Base-by-base conservation (phyloP, 2,113 vertebrate species). In the Neogale vison region DNA sequence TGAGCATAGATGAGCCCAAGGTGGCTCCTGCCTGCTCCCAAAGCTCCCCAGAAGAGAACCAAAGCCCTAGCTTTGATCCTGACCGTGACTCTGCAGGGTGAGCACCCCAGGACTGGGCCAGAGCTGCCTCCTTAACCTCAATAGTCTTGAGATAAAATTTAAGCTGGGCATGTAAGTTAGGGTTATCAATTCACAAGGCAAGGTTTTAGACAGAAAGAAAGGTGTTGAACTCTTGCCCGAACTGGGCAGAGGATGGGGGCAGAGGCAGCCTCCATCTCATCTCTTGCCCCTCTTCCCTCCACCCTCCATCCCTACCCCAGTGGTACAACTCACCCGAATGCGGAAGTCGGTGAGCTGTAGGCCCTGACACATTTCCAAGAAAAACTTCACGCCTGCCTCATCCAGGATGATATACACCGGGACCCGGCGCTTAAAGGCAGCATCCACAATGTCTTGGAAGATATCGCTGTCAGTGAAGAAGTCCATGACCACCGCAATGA, bases 401-500 rank as follows among this genome's bases (percentile, higher is more conserved):
- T 99, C 99, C 90, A 99, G 96, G 97, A 99, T 98, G 77, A 99
- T 99, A 88, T 99, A 99, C 57, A 99, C 98, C 0, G 99, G 98
- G 61, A 99, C 99, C 8, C 98, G 98, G 67, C 99, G 99, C 52
- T 98, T 99, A 4, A 89, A 99, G 0, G 99, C 99, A 0, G 99
- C 99, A 0, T 99, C 99, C 97, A 99, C 99, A 84, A 99, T 99
- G 97, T 99, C 99, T 9, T 99, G 99, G 96, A 99, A 99, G 98
- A 99, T 99, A 55, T 99, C 99, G 0, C 99, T 93, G 83, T 99
- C 99, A 0, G 99, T 99, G 96, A 99, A 99, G 7, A 99, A 92
- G 97, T 99, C 99, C 99, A 99, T 99, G 95, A 99, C 99, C 69
- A 99, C 98, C 1, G 99, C 99, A 45, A 99, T 98, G 90, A 99